Evolutionary conservation across 1,140 invertebrate genomes (phyloP), one percentile per base, ranked within the genome.

Genomic region (Schlechtendalia chinensis): DNA sequence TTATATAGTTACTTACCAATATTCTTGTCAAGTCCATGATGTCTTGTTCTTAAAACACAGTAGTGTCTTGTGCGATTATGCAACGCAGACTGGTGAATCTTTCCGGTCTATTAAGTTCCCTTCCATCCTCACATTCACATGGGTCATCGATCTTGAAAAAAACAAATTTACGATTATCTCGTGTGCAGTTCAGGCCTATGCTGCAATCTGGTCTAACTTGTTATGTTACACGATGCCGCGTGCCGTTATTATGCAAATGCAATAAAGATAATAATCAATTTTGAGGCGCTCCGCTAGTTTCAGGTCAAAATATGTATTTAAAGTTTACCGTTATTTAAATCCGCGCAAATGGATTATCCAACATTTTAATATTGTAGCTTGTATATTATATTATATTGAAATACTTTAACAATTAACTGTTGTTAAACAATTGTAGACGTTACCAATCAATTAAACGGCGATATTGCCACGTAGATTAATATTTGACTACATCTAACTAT

Each of bases 131-230:
- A 0, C 29, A 27, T 1, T 22, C 29, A 1, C 47, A 53, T 16
- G 29, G 69, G 69, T 72, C 69, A 54, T 72, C 69, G 69, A 72
- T 72, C 69, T 72, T 29, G 17, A 72, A 27, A 72, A 27, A 5
- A 29, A 39, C 32, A 53, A 72, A 72, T 72, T 12, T 50, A 67
- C 39, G 19, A 67, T 67, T 67, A 72, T 3, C 17, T 32, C 10
- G 50, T 6, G 16, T 24, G 69, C 67, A 24, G 67, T 50, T 69
- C 22, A 27, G 69, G 69, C 17, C 69, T 54, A 19, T 54, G 69
- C 27, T 19, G 54, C 29, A 72, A 72, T 72, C 69, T 72, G 69
- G 69, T 72, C 50, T 72, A 54, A 72, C 69, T 24, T 72, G 69
- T 72, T 54, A 54, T 72, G 69, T 10, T 5, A 32, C 27, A 69